Conservation (phyloP, 2,888 invertebrate genomes). For the Petrolisthes manimaculis region DNA sequence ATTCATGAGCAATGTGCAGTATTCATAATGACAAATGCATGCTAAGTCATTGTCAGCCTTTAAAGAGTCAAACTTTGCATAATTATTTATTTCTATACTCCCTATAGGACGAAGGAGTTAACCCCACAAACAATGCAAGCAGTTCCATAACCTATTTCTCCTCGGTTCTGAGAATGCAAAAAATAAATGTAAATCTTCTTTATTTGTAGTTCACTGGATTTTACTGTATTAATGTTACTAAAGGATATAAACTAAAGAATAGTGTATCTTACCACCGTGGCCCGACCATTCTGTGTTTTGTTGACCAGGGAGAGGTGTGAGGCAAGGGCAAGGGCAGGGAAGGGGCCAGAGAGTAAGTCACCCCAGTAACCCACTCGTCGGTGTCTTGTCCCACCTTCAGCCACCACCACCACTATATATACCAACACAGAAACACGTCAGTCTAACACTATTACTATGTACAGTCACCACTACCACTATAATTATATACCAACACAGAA, state of each 20-base stretch:
- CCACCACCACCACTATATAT: slow-evolving; percentile 35
- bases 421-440: no score
- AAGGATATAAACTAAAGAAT: neutral
- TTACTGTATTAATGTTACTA: neutral
- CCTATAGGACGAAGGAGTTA: no score
- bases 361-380: slow-evolving; percentile 50
- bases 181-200: no score
- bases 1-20: neutral
- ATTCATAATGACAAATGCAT: no score
- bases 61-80: no score
- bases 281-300: slow-evolving; percentile 17
- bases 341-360: slow-evolving; percentile 49
- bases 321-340: slow-evolving; percentile 51
- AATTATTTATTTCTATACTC: no score
- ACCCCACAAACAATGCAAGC: no score
- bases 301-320: slow-evolving; percentile 1
- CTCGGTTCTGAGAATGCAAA: no score
- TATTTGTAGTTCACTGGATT: no score
- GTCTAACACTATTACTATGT: no score
- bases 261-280: slow-evolving; percentile 24
- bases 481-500: neutral
- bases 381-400: slow-evolving; percentile 19
- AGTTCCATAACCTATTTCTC: no score
- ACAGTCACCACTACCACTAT: neutral
- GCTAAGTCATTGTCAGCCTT: no score